phyloP scores from a whole-genome alignment of 1,140 invertebrate genomes.

The Mactra quadrangularis region DNA sequence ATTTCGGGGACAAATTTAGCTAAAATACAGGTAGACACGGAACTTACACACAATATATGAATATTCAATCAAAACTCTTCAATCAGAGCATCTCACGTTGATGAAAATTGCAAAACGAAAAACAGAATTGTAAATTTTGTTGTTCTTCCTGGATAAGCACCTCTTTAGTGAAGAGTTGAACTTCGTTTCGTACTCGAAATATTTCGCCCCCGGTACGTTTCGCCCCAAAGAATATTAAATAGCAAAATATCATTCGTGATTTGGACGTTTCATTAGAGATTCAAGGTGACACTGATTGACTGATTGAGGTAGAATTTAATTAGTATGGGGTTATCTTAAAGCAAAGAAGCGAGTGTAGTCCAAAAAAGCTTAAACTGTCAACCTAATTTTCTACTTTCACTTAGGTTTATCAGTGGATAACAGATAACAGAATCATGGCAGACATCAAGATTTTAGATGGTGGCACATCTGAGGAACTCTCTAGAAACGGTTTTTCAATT shows the following conservation, averaged over 20 bases:
- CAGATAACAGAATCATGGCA: not conserved
- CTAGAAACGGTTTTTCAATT: constrained; percentile 33
- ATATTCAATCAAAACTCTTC: not conserved
- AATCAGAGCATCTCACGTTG: not conserved
- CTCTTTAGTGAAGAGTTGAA: constrained; percentile 49
- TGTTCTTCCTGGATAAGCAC: constrained; percentile 49
- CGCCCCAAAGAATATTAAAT: too few relatives aligned
- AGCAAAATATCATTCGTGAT: too few relatives aligned
- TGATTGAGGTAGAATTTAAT: too few relatives aligned
- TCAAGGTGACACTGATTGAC: too few relatives aligned
- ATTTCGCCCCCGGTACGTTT: not conserved
- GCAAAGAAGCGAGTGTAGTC: too few relatives aligned
- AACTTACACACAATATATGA: not conserved
- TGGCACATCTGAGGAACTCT: constrained; percentile 37
- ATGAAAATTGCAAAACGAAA: constrained; percentile 18
- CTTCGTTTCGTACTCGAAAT: constrained; percentile 33
- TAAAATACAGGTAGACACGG: too few relatives aligned
- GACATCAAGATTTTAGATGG: constrained; percentile 48
- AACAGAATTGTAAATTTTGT: constrained; percentile 33
- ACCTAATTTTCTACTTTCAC: constrained; percentile 33
- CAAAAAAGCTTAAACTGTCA: too few relatives aligned
- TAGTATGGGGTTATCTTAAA: too few relatives aligned
- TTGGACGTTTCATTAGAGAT: too few relatives aligned
- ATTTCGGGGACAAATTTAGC: too few relatives aligned
- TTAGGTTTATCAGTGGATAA: not conserved